Evolutionary conservation across 2,888 invertebrate species (phyloP).

Genomic region (Acanthopleura granulata): DNA sequence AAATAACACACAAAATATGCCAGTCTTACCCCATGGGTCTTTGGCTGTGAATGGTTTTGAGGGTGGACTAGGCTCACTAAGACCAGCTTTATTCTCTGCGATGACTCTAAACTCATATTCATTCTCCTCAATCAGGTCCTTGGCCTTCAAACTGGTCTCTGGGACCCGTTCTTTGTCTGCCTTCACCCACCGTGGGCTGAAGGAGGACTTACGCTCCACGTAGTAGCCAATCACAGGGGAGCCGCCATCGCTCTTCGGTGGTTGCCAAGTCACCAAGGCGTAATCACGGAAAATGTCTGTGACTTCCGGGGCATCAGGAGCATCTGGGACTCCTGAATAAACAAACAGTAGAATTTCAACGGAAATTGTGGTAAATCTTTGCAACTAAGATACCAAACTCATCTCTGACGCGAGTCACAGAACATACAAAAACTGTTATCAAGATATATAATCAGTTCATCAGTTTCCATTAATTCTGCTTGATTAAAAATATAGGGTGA

Average conservation of each 20-base stretch:
- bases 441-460: too few relatives aligned
- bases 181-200: slow-evolving; percentile 58
- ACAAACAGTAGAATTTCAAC: too few relatives aligned
- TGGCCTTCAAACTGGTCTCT: slow-evolving; percentile 41
- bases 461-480: too few relatives aligned
- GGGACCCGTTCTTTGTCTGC: slow-evolving; percentile 57
- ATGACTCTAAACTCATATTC: slow-evolving; percentile 66
- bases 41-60: slow-evolving; percentile 62
- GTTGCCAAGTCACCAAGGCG: slow-evolving; percentile 67
- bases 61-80: slow-evolving; percentile 77
- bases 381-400: too few relatives aligned
- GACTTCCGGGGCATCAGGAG: slow-evolving; percentile 60
- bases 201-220: slow-evolving; percentile 61
- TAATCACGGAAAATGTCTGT: slow-evolving; percentile 57
- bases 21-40: slow-evolving; percentile 65
- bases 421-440: too few relatives aligned
- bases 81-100: slow-evolving; percentile 80
- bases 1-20: background rate
- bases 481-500: too few relatives aligned
- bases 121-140: slow-evolving; percentile 56
- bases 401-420: too few relatives aligned
- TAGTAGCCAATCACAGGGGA: slow-evolving; percentile 66
- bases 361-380: too few relatives aligned
- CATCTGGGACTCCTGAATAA: slow-evolving; percentile 59
- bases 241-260: slow-evolving; percentile 69